Evolutionary conservation across 2,113 vertebrate species (phyloP), one percentile per base, ranked within the genome.

Genomic region (Alectura lathami): DNA sequence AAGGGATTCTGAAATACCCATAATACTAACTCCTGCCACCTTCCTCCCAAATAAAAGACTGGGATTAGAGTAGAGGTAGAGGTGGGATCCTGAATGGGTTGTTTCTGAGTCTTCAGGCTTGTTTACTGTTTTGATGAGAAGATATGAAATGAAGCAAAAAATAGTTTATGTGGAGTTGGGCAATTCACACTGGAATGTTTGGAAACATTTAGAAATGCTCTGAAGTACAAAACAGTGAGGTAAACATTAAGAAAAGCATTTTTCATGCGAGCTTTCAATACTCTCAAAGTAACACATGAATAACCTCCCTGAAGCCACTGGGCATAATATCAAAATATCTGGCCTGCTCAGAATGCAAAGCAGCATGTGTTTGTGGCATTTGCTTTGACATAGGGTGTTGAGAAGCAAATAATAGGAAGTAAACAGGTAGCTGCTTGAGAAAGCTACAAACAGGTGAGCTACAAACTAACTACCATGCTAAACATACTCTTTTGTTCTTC

Each of bases 151-250:
- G 13, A 86, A 81, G 60, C n/a, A 75, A 80, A 66, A 45, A 1
- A 0, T 73, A 38, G 32, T 69, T 43, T 70, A 11, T 77, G 27
- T 67, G 29, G 34, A 90, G 27, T 67, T 88, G 45, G 53, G 67
- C 0, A 0, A n/a, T 53, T 88, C 17, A 50, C 32, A 26, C 29
- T 34, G 51, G 82, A 79, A 80, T 62, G 18, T 82, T 89, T 95
- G 74, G 70, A 87, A 96, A 66, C 36, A 74, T 53, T 70, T 81
- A 82, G 51, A 78, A 38, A 42, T 81, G 64, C 80, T 96, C 94
- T 95, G 94, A 93, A 96, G 60, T 75, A 88, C 60, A 70, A 90
- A 88, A 78, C 26, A 84, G 70, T 92, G 77, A 88, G 66, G 34
- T 88, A 86, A 93, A 67, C 60, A 70, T 88, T 77, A 91, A 86